Conservation (phyloP, 2,113 vertebrate species). For the Lynx canadensis region DNA sequence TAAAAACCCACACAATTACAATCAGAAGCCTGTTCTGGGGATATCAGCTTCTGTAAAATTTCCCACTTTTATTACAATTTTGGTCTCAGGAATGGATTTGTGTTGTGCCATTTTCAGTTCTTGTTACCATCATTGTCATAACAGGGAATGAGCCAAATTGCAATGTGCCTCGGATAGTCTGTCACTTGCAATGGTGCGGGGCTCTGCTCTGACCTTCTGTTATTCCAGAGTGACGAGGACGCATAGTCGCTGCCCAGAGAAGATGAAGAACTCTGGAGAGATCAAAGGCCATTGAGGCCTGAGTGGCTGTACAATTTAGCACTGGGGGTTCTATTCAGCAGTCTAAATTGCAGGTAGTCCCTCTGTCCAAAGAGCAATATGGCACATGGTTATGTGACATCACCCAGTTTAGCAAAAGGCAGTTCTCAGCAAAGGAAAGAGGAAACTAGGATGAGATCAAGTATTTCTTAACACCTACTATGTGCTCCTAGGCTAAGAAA, state of each 20-base stretch:
- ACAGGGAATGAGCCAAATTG: constrained; percentile 61
- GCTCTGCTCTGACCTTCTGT: constrained; percentile 34
- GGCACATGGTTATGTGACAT: neutral
- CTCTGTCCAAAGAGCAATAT: constrained; percentile 5
- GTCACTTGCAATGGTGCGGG: neutral
- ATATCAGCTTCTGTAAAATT: constrained; percentile 52
- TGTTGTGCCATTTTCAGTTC: constrained; percentile 66
- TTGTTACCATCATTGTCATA: constrained; percentile 67
- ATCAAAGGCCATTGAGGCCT: neutral
- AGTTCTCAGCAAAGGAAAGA: constrained; percentile 1
- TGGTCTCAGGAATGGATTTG: constrained; percentile 41
- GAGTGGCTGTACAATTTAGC: neutral
- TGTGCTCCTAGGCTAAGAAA: neutral
- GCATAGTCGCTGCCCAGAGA: neutral
- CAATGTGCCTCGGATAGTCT: constrained; percentile 1
- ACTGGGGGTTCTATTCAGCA: constrained; percentile 34
- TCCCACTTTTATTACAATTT: constrained; percentile 66
- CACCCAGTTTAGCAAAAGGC: neutral
- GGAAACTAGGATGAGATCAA: neutral
- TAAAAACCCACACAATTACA: constrained; percentile 4
- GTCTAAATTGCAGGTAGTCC: constrained; percentile 25
- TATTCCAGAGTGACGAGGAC: constrained; percentile 12
- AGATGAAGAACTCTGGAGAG: constrained; percentile 48
- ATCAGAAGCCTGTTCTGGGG: constrained; percentile 4
- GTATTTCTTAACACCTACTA: neutral